Base-by-base conservation (phyloP, 1,140 invertebrate species). In the Bombus fervidus region DNA sequence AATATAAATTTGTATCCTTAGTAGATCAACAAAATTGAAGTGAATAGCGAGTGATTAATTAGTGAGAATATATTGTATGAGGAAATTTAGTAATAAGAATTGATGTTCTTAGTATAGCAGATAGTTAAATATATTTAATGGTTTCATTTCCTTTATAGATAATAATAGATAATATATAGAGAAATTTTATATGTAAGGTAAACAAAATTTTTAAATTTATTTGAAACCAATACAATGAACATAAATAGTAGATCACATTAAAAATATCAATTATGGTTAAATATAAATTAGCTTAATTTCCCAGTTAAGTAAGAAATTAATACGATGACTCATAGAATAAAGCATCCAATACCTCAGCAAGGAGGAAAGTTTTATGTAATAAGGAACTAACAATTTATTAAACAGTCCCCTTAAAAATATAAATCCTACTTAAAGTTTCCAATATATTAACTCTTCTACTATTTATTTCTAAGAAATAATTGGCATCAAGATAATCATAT, bases 241-340 rank as follows among this genome's bases (percentile, higher is more conserved):
- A 85, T 1, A 31, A 69, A 12, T 53, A 28, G 1, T 6, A 71
- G 2, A 43, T 8, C 12, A 31, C 4, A 39, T 13, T n/a, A 4
- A n/a, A 64, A 41, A 43, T 68, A 28, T 73, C 8, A 72, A 39
- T 12, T 59, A 62, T 2, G 25, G 13, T 18, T 25, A 59, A 66
- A 34, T 73, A 72, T 73, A 62, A 64, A 62, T 47, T 72, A 39
- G 64, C 34, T 80, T 73, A 80, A 62, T 43, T 53, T 72, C 39
- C 22, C 13, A 78, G 53, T 80, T 85, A 68, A 80, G 53, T 28
- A 47, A 62, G 68, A 53, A 79, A 79, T 79, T 83, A 77, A 83
- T 83, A 22, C 22, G 82, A 81, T 85, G 83, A 85, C 69, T 81
- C 83, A 85, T 85, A 13, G 43, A 73, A 81, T 73, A 22, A 80